Percentiles rank a stretch among this genome's conserved stretches.
These are phyloP conservation scores for Heliconius hermathena DNA, from an alignment of 1,140 invertebrate species.

Conservation along the genomic window DNA sequence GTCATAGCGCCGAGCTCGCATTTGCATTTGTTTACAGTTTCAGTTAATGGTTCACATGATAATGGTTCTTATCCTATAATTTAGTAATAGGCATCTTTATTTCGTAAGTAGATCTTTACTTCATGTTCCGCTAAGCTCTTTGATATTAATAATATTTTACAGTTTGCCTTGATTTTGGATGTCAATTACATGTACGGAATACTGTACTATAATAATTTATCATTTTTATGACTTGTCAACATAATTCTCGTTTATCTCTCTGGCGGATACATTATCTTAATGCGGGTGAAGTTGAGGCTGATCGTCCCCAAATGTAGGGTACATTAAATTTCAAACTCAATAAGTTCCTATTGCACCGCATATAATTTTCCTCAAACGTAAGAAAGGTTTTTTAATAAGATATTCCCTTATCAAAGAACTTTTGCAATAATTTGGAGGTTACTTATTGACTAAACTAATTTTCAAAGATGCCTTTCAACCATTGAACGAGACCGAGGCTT, in stretches of 20 bases:
- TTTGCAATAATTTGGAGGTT: conserved; percentile 17
- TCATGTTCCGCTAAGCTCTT: too few species aligned
- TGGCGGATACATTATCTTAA: conserved; percentile 7
- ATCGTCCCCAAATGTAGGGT: background rate
- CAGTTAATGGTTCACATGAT: background rate
- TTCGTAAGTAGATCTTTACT: too few species aligned
- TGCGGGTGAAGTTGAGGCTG: conserved; percentile 7
- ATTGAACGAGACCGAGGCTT: conserved; percentile 7
- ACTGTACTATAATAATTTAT: too few species aligned
- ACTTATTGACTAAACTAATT: conserved; percentile 26
- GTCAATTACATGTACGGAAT: too few species aligned
- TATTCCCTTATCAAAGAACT: background rate
- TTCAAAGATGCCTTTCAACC: conserved; percentile 10
- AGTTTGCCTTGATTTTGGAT: too few species aligned
- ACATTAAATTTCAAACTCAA: conserved; percentile 9
- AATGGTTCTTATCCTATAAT: background rate
- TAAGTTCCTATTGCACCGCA: background rate
- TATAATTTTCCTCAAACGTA: background rate
- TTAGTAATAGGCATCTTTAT: background rate
- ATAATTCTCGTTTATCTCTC: background rate
- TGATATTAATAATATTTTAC: too few species aligned
- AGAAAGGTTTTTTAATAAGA: background rate
- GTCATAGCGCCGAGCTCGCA: conserved; percentile 11
- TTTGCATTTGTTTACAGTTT: background rate
- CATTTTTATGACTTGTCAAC: background rate